Evolutionary conservation across 2,888 invertebrate species (phyloP).

Genomic region (Drosophila ustulata): DNA sequence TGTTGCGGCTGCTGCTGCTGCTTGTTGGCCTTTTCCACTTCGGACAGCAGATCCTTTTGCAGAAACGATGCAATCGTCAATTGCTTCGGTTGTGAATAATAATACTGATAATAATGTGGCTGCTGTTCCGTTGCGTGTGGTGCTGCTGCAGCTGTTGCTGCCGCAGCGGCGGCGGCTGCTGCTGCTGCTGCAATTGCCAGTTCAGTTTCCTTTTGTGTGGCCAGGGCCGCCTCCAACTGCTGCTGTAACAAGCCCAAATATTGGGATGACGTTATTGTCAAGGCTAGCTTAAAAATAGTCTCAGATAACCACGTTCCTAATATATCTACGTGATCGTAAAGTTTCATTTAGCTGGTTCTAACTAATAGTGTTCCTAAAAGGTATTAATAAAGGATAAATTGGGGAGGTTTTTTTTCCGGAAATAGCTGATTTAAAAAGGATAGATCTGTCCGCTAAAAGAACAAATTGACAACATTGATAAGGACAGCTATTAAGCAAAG

Average conservation of each 20-base stretch:
- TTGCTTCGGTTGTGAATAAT: slow-evolving; percentile 81
- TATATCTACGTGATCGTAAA: too few relatives aligned
- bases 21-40: slow-evolving; percentile 30
- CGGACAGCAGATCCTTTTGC: slow-evolving; percentile 78
- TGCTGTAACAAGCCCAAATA: slow-evolving; percentile 31
- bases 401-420: too few relatives aligned
- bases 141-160: slow-evolving; percentile 15
- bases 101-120: slow-evolving; percentile 62
- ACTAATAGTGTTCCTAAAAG: too few relatives aligned
- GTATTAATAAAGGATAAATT: too few relatives aligned
- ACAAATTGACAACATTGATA: too few relatives aligned
- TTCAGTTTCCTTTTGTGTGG: slow-evolving; percentile 62
- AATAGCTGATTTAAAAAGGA: too few relatives aligned
- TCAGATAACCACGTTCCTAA: too few relatives aligned
- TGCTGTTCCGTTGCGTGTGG: slow-evolving; percentile 47
- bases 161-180: slow-evolving; percentile 10
- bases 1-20: slow-evolving; percentile 32
- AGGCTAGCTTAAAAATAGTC: too few relatives aligned
- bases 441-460: too few relatives aligned
- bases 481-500: too few relatives aligned
- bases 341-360: too few relatives aligned
- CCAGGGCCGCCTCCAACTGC: slow-evolving; percentile 42
- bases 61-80: slow-evolving; percentile 82
- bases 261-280: slow-evolving; percentile 2
- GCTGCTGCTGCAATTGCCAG: slow-evolving; percentile 32